A percentile compares a stretch with the other conserved stretches of the same genome.
Evolutionary conservation across 92 coral and sea anemone species (phyloP).

Genomic region (Muricea muricata): DNA sequence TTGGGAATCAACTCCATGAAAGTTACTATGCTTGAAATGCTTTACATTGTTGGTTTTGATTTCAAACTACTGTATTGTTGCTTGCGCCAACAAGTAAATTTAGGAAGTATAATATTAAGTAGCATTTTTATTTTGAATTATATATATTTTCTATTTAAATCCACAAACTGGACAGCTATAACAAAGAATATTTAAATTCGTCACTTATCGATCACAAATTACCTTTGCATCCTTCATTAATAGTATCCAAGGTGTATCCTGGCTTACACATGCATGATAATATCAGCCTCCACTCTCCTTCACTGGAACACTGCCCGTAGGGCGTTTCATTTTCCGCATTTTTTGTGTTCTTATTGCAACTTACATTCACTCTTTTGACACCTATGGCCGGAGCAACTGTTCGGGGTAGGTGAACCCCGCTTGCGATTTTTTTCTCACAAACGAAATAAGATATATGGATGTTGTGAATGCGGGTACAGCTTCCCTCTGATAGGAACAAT

Average conservation of each 20-base stretch:
- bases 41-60: too few relatives aligned
- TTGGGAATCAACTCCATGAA: too few relatives aligned
- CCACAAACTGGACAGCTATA: not conserved
- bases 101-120: conserved; percentile 11
- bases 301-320: conserved; percentile 65
- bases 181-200: not conserved
- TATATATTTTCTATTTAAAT: not conserved
- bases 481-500: conserved; percentile 71
- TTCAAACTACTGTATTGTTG: too few relatives aligned
- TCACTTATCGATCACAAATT: not conserved
- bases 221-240: conserved; percentile 49
- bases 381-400: conserved; percentile 72
- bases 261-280: conserved; percentile 67
- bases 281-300: conserved; percentile 68
- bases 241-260: conserved; percentile 46
- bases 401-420: conserved; percentile 56
- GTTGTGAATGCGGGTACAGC: conserved; percentile 52
- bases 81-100: not conserved
- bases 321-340: conserved; percentile 49
- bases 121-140: conserved; percentile 18
- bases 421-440: conserved; percentile 62
- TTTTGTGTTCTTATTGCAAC: conserved; percentile 59
- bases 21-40: too few relatives aligned
- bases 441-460: conserved; percentile 59
- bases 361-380: conserved; percentile 45